Evolutionary conservation across 2,113 vertebrate genomes (phyloP).

Genomic region (Brachyistius frenatus): DNA sequence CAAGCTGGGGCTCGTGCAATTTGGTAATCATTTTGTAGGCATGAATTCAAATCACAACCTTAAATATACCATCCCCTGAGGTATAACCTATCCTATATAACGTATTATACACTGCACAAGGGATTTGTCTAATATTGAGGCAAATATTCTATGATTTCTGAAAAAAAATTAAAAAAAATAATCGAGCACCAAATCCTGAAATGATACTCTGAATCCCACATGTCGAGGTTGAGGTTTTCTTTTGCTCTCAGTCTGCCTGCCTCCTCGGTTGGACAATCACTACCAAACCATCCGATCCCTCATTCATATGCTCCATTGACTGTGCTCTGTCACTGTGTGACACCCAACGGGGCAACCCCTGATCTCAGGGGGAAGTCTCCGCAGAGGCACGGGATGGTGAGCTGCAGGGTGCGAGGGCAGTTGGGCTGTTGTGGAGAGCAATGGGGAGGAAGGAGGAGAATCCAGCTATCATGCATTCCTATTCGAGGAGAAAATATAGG

Average conservation of each 20-base stretch:
- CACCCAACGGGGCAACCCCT: conserved; percentile 33
- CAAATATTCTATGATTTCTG: too few relatives aligned
- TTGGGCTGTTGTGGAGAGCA: conserved; percentile 15
- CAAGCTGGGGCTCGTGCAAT: conserved; percentile 19
- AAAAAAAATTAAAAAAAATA: too few relatives aligned
- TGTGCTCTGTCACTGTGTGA: conserved; percentile 1
- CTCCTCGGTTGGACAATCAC: conserved; percentile 4
- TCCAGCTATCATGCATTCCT: conserved; percentile 67
- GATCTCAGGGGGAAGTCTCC: conserved; percentile 31
- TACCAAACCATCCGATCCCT: conserved; percentile 40
- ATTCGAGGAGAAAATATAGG: conserved; percentile 48
- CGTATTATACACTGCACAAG: neutral
- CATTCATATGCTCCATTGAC: conserved; percentile 58
- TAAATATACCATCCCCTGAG: neutral
- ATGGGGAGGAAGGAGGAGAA: conserved; percentile 48
- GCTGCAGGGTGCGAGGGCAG: conserved; percentile 21
- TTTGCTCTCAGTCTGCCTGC: conserved; percentile 11
- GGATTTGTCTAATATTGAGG: neutral
- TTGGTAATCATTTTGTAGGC: neutral
- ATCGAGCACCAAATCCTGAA: too few relatives aligned
- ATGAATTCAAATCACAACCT: conserved; percentile 55
- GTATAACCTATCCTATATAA: neutral
- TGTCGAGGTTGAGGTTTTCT: conserved; percentile 15
- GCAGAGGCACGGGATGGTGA: conserved; percentile 19
- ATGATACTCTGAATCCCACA: conserved; percentile 2